Percentiles rank a stretch among this genome's conserved stretches.
These are phyloP conservation scores for Cladopsammia gracilis DNA, from an alignment of 64 coral and sea anemone species.

Conservation along the genomic window DNA sequence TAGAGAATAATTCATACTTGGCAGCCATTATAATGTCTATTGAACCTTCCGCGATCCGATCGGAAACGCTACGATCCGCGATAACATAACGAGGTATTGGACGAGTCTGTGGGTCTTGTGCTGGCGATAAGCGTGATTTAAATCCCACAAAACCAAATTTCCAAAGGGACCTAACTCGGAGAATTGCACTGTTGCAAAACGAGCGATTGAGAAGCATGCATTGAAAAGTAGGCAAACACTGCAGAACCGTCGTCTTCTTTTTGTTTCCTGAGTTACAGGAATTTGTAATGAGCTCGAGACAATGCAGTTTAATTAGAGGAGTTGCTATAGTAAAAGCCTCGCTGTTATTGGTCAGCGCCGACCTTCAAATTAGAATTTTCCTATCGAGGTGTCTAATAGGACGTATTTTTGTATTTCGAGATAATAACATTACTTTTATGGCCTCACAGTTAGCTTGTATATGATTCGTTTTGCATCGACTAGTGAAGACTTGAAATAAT, in stretches of 20 bases:
- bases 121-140: not conserved
- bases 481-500: not conserved
- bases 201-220: conserved; percentile 4
- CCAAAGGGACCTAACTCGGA: not conserved
- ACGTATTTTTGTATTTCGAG: not conserved
- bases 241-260: conserved; percentile 24
- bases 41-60: not conserved
- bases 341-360: conserved; percentile 36
- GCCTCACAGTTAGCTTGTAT: not conserved
- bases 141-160: not conserved
- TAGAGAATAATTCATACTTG: conserved; percentile 17
- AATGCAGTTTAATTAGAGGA: conserved; percentile 66
- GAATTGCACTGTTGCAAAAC: not conserved
- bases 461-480: conserved; percentile 19
- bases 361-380: conserved; percentile 44
- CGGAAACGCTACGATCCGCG: not conserved
- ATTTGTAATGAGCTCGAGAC: conserved; percentile 74
- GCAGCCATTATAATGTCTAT: not conserved
- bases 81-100: not conserved
- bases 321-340: conserved; percentile 18
- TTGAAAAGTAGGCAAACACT: conserved; percentile 53
- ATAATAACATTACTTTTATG: conserved; percentile 13
- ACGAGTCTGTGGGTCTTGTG: not conserved
- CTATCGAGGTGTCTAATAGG: conserved; percentile 55
- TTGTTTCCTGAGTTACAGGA: conserved; percentile 70